Conservation (phyloP, 1,140 invertebrate genomes). For the Drosophila ambigua region DNA sequence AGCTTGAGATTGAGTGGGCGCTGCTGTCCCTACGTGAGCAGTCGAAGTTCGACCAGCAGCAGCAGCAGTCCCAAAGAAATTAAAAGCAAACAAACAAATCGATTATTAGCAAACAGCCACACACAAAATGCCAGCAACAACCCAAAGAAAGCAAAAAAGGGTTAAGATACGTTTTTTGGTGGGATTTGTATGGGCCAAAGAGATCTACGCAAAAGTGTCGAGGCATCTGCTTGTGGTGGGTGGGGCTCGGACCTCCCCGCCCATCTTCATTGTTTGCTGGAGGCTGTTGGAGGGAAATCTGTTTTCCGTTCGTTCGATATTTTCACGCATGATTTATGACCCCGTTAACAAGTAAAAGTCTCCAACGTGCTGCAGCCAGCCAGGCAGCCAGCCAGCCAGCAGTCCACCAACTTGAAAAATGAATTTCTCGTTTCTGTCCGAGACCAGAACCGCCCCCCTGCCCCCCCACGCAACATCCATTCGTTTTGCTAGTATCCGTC, state of each 20-base stretch:
- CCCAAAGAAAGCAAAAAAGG: conserved; percentile 7
- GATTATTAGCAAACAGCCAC: conserved; percentile 66
- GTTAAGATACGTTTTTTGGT: conserved; percentile 23
- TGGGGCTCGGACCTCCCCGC: too few species aligned
- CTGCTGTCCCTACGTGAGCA: conserved; percentile 46
- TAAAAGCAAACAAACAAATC: conserved; percentile 79
- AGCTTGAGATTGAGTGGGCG: conserved; percentile 1
- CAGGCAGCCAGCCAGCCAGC: conserved; percentile 38
- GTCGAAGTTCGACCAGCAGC: conserved; percentile 37
- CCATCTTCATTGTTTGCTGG: conserved; percentile 13
- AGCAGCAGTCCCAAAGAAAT: conserved; percentile 51
- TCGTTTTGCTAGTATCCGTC: not conserved
- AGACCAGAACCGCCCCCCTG: not conserved
- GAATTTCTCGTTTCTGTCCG: conserved; percentile 75
- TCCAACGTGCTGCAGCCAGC: conserved; percentile 65
- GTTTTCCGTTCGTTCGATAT: conserved; percentile 81
- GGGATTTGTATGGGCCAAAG: conserved; percentile 23
- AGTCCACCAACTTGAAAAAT: conserved; percentile 69
- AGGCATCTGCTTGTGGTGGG: conserved; percentile 27
- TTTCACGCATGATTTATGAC: conserved; percentile 82
- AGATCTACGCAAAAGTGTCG: conserved; percentile 21
- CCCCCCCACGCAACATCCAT: not conserved
- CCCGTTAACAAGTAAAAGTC: conserved; percentile 81
- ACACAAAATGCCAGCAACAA: not conserved
- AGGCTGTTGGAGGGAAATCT: conserved; percentile 61